Evolutionary conservation across 2,113 vertebrate genomes (phyloP).

Genomic region (Zosterops borbonicus): DNA sequence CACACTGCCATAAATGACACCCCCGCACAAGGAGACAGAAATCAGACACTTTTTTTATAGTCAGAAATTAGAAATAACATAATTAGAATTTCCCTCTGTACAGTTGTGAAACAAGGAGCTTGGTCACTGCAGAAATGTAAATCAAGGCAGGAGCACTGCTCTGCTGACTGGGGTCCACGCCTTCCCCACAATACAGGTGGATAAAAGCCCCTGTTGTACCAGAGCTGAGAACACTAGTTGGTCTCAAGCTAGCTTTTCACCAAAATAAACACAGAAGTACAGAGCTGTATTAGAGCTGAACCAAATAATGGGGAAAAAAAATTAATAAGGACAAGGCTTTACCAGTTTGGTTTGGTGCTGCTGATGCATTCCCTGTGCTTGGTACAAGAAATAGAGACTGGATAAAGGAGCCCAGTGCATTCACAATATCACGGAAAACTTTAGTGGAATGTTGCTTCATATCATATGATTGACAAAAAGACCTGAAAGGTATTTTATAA

Average conservation of each 20-base stretch:
- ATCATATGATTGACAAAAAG: conserved; percentile 97
- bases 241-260: not conserved
- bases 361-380: conserved; percentile 79
- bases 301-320: not conserved
- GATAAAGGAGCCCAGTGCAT: conserved; percentile 96
- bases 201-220: not conserved
- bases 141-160: not conserved
- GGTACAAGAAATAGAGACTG: conserved; percentile 95
- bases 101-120: not conserved
- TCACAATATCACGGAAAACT: conserved; percentile 98
- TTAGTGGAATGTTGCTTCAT: conserved; percentile 99
- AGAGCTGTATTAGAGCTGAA: not conserved
- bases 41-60: not conserved
- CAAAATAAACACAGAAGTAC: not conserved
- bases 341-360: conserved; percentile 83
- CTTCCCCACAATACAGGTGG: not conserved
- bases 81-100: not conserved
- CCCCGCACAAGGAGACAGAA: not conserved
- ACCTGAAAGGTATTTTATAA: conserved; percentile 77
- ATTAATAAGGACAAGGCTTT: conserved; percentile 25
- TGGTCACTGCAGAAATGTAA: not conserved
- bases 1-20: not conserved
- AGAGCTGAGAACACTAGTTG: not conserved
- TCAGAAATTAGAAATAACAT: not conserved
- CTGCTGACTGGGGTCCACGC: not conserved